A percentile compares a stretch with the other conserved stretches of the same genome.
Evolutionary conservation across 2,797 vertebrate species (phyloP).

Genomic region (Microcaecilia unicolor): DNA sequence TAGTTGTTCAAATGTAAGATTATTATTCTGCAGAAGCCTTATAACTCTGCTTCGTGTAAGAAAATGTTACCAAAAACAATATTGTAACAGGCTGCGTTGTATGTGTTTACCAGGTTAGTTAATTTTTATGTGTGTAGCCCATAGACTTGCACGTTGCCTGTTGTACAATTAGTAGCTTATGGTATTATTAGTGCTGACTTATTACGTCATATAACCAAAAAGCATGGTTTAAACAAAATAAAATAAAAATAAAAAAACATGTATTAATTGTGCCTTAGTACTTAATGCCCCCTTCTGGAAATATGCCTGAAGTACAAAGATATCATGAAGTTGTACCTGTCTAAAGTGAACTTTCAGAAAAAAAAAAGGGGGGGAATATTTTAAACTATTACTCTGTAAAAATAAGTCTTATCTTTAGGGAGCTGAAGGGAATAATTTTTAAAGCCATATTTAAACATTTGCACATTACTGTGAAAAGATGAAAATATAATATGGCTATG

Average conservation of each 20-base stretch:
- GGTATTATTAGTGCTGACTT: conserved; percentile 50
- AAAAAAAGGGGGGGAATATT: conserved; percentile 59
- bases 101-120: conserved; percentile 33
- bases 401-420: conserved; percentile 64
- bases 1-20: conserved; percentile 49
- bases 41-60: conserved; percentile 45
- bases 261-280: conserved; percentile 79
- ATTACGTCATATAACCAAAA: conserved; percentile 45
- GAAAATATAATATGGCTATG: conserved; percentile 38
- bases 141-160: conserved; percentile 47
- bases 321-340: conserved; percentile 17
- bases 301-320: conserved; percentile 44
- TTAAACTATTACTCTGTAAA: conserved; percentile 62
- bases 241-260: conserved; percentile 51
- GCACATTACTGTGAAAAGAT: conserved; percentile 50
- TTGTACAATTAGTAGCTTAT: conserved; percentile 57
- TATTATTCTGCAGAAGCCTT: conserved; percentile 58
- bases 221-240: conserved; percentile 70
- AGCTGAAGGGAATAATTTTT: too few relatives aligned
- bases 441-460: conserved; percentile 55
- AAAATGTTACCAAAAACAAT: conserved; percentile 40
- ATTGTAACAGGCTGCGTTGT: conserved; percentile 28
- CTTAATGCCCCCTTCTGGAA: conserved; percentile 60
- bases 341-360: conserved; percentile 55
- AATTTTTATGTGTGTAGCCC: conserved; percentile 32